Conservation (phyloP, 2,113 vertebrate species). For the Ia io region DNA sequence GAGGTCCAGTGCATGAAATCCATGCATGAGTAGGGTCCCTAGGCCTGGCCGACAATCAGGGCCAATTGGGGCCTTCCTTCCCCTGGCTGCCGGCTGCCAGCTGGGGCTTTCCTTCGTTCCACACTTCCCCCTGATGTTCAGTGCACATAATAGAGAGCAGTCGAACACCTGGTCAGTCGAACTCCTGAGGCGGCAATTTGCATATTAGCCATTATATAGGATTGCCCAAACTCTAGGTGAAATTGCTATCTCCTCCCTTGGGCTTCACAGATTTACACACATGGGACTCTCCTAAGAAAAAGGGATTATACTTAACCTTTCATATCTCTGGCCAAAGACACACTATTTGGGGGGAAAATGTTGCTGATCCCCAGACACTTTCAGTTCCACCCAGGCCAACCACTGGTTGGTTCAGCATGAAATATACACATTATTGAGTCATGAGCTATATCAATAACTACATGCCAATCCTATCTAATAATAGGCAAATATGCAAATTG, state of each 20-base stretch:
- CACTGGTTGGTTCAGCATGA: not conserved
- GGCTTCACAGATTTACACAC: not conserved
- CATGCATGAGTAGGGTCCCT: too few relatives aligned
- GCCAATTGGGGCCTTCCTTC: too few relatives aligned
- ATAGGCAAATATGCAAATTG: too few relatives aligned
- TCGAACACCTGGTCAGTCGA: fast-evolving
- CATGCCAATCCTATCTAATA: too few relatives aligned
- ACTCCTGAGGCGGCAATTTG: too few relatives aligned
- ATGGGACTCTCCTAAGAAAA: not conserved
- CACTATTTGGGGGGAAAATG: not conserved
- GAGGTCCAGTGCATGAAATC: too few relatives aligned
- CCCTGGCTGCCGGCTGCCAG: too few relatives aligned
- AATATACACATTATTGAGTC: not conserved
- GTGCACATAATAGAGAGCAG: fast-evolving
- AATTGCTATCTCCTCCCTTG: not conserved
- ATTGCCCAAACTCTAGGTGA: not conserved
- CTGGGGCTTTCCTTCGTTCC: too few relatives aligned
- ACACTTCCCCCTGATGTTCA: too few relatives aligned
- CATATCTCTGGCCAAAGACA: not conserved
- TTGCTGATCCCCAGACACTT: not conserved
- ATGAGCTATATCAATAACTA: not conserved
- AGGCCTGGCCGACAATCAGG: too few relatives aligned
- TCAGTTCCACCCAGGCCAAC: not conserved
- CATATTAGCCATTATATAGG: too few relatives aligned
- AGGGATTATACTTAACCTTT: not conserved